A percentile compares a stretch with the other conserved stretches of the same genome.
These are phyloP conservation scores for Halocaridina rubra DNA, from an alignment of 2,888 invertebrate species.

Conservation along the genomic window DNA sequence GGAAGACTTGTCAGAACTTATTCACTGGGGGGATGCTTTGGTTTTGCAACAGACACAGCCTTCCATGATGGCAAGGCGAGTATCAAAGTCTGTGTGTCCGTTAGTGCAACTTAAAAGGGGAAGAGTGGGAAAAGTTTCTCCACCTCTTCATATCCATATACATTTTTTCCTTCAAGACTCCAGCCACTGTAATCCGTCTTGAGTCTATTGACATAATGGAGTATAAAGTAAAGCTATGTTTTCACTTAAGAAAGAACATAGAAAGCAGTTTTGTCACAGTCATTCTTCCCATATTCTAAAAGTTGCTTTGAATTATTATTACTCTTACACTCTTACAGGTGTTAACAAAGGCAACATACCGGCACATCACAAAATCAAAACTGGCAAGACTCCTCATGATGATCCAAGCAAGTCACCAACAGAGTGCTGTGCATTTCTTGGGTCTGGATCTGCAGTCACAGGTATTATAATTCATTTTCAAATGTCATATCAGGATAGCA, in stretches of 20 bases:
- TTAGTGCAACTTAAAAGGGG: too few species aligned
- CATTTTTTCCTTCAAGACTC: too few species aligned
- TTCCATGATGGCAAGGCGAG: slow-evolving; percentile 76
- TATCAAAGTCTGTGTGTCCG: too few species aligned
- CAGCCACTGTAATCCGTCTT: too few species aligned
- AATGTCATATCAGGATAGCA: too few species aligned
- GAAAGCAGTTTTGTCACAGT: neutral
- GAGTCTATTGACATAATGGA: too few species aligned
- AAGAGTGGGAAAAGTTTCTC: too few species aligned
- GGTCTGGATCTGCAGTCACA: slow-evolving; percentile 57
- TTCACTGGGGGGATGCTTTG: slow-evolving; percentile 80
- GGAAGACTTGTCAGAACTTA: slow-evolving; percentile 78
- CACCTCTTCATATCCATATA: too few species aligned
- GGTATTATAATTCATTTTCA: slow-evolving; percentile 13
- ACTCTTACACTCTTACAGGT: slow-evolving; percentile 68
- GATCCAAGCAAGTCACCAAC: slow-evolving; percentile 88
- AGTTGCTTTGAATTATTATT: neutral
- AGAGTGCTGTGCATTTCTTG: slow-evolving; percentile 85
- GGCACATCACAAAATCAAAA: slow-evolving; percentile 76
- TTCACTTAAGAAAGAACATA: too few species aligned
- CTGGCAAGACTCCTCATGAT: slow-evolving; percentile 81
- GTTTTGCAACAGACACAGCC: slow-evolving; percentile 80
- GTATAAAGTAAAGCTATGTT: too few species aligned
- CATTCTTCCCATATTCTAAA: neutral
- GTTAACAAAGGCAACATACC: slow-evolving; percentile 77